phyloP scores from a whole-genome alignment of 2,888 invertebrate species.

The Quadroppia sp. region DNA sequence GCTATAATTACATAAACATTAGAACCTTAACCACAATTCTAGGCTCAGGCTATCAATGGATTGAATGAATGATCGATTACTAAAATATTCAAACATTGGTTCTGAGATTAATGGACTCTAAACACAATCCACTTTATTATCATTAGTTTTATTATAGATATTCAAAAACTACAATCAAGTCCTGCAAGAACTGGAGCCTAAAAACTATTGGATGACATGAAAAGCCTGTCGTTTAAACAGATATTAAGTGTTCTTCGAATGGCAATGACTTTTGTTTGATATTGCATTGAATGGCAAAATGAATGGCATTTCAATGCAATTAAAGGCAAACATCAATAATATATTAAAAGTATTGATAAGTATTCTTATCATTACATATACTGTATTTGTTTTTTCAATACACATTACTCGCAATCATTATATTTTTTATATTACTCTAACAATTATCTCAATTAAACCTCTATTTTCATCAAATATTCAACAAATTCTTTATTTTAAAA shows the following conservation, averaged over 20 bases:
- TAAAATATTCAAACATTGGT: neutral
- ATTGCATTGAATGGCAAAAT: neutral
- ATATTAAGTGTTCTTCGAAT: neutral
- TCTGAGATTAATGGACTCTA: neutral
- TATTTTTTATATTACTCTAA: neutral
- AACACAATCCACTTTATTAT: neutral
- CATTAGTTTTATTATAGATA: no score
- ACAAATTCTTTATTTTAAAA: neutral
- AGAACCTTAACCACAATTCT: no score
- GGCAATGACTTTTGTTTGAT: conserved; percentile 15
- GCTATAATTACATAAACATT: no score
- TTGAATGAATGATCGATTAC: neutral
- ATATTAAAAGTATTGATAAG: no score
- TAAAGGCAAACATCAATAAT: neutral
- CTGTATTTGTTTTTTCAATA: neutral
- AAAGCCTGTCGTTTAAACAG: neutral
- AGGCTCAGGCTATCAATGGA: no score
- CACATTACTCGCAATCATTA: neutral
- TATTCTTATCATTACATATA: no score
- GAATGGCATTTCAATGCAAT: neutral
- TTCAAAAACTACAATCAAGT: no score
- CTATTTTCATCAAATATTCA: neutral
- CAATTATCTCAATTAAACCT: neutral
- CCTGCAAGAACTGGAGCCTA: no score
- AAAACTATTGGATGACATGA: neutral